Evolutionary conservation across 2,113 vertebrate species (phyloP), one percentile per base, ranked within the genome.

Genomic region (Geococcyx californianus): DNA sequence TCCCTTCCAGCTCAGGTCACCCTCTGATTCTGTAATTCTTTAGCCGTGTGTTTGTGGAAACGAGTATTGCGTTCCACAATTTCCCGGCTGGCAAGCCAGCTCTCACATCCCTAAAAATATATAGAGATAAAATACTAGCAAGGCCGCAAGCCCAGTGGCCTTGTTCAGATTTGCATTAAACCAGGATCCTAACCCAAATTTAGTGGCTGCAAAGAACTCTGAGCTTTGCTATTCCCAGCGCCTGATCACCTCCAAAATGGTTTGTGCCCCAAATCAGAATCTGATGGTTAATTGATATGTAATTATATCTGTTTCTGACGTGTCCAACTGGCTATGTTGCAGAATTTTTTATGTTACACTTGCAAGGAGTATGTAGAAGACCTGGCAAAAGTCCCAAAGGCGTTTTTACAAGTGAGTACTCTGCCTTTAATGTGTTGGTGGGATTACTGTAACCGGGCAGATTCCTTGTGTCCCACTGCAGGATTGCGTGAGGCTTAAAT

Each of bases 281-380:
- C 33, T 78, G 31, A 11, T 54, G 23, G 51, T 40, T 58, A 33
- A 13, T 24, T 84, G 49, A 49, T 45, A 1, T 44, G 40, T 33
- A 52, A 3, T 69, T 63, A 16, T n/a, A 16, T 55, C 17, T 15
- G 20, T 77, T 58, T 77, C 67, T 98, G 60, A 98, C 64, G 70
- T 10, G 1, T 64, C 45, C 29, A 31, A 5, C 77, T 74, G 40
- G 28, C 34, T 78, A 0, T 82, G 59, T 97, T 98, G 83, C 98
- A 99, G 99, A 98, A 98, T 96, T 99, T 99, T 97, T 97, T 99
- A 90, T 99, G 99, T 97, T 99, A 99, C 92, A 96, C 97, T 79
- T 99, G 99, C 95, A 99, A 99, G 96, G 99, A 99, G 91, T 99
- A 99, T 36, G 98, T 99, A 66, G 99, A 99, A 70, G 99, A 99